These are phyloP conservation scores for Neoitamus cyanurus DNA, from an alignment of 2,888 invertebrate genomes.

Conservation along the genomic window DNA sequence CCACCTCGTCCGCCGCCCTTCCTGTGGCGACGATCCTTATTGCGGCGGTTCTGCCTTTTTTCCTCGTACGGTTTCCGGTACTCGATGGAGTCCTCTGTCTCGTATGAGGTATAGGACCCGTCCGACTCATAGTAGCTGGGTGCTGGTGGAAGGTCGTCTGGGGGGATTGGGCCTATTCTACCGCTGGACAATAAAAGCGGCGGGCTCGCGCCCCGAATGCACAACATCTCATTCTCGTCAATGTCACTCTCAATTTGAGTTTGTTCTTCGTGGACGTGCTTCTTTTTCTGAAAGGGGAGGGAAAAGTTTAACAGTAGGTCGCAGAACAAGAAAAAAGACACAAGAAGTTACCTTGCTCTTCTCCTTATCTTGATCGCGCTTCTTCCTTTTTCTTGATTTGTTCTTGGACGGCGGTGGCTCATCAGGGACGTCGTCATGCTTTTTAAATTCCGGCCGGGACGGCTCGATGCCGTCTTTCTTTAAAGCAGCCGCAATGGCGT, in stretches of 20 bases:
- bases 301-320: too few relatives aligned
- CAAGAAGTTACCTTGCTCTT: conserved; percentile 54
- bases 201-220: conserved; percentile 82
- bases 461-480: conserved; percentile 73
- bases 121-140: conserved; percentile 68
- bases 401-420: conserved; percentile 54
- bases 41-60: conserved; percentile 63
- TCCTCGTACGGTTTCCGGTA: conserved; percentile 65
- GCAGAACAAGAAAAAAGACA: too few relatives aligned
- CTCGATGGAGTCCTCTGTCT: conserved; percentile 68
- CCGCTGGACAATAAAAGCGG: conserved; percentile 58
- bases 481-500: conserved; percentile 79
- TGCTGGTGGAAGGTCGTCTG: conserved; percentile 56
- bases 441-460: conserved; percentile 59
- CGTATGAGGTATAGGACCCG: conserved; percentile 70
- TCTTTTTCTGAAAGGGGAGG: conserved; percentile 40
- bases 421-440: conserved; percentile 64
- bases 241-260: conserved; percentile 64
- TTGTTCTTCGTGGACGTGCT: conserved; percentile 16
- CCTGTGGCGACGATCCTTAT: conserved; percentile 66
- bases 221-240: conserved; percentile 84
- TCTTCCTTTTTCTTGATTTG: conserved; percentile 61
- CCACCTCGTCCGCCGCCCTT: conserved; percentile 66
- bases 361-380: conserved; percentile 57
- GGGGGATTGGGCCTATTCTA: neutral